Base-by-base conservation (phyloP, 2,113 vertebrate species). In the Passer montanus region DNA sequence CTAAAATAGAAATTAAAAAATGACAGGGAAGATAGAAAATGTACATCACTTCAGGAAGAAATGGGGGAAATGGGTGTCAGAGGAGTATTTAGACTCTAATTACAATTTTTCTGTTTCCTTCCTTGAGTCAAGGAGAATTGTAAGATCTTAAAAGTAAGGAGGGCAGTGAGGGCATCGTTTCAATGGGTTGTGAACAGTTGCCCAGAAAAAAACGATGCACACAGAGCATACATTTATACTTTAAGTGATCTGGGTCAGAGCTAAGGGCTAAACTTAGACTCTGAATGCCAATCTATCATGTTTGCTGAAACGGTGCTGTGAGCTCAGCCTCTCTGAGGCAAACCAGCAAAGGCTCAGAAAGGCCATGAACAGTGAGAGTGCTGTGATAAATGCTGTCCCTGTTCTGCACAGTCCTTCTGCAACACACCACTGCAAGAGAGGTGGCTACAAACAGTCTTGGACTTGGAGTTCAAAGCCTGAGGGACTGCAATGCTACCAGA, bases 181-280 rank as follows among this genome's bases (percentile, higher is more conserved):
- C 58, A 94, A 58, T 58, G 80, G 58, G 15, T 56, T 89, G 66
- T 37, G 73, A 94, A 92, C 56, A 95, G 87, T 87, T 93, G 84
- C 53, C n/a, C 44, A 66, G 87, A 41, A 41, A 74, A 70, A 84
- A 30, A 66, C 79, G 49, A 91, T 79, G 35, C 59, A 39, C 74
- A 91, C 89, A 95, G 77, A 95, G 82, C 75, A 72, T 20, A 94
- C 70, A 82, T 96, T 97, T 94, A 85, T 89, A 76, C 62, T 90
- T 90, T 28, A 87, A 69, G 82, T 91, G 92, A 91, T 94, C 78
- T 87, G 90, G 78, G 85, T 95, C 87, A 95, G 92, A 95, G 84
- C 78, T 73, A 75, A 90, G 59, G 85, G 95, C 94, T 95, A 94
- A 94, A 94, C 53, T 94, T 96, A 90, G 92, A 72, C 74, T 85